Evolutionary conservation across 2,888 invertebrate species (phyloP).

Genomic region (Rotaria magnacalcarata): DNA sequence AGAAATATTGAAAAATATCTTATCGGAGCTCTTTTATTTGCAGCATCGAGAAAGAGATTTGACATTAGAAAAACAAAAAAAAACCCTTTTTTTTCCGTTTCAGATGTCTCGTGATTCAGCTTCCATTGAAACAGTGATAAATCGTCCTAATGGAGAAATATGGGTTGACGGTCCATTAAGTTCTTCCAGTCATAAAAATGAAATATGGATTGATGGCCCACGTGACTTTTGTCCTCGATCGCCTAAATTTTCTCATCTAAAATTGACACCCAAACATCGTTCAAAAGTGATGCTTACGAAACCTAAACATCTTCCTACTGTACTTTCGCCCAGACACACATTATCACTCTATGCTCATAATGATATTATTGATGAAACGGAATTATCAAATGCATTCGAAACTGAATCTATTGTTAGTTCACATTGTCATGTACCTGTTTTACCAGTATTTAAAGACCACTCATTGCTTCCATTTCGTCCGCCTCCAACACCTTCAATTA

Average conservation of each 20-base stretch:
- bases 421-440: conserved; percentile 1
- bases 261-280: neutral
- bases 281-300: neutral
- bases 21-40: no score
- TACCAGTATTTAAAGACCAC: neutral
- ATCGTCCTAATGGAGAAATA: neutral
- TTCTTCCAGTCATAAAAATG: neutral
- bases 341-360: neutral
- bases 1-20: no score
- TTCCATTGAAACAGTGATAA: neutral
- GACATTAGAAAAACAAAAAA: no score
- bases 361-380: neutral
- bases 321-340: neutral
- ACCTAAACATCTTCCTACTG: neutral
- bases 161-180: conserved; percentile 35
- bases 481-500: neutral
- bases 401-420: neutral
- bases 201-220: conserved; percentile 46
- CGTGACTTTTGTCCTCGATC: neutral
- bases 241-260: neutral
- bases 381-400: neutral
- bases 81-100: neutral
- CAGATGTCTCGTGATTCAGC: neutral
- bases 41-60: no score
- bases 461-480: neutral